These are phyloP conservation scores for Ooceraea biroi DNA, from an alignment of 1,140 invertebrate species.

Conservation along the genomic window DNA sequence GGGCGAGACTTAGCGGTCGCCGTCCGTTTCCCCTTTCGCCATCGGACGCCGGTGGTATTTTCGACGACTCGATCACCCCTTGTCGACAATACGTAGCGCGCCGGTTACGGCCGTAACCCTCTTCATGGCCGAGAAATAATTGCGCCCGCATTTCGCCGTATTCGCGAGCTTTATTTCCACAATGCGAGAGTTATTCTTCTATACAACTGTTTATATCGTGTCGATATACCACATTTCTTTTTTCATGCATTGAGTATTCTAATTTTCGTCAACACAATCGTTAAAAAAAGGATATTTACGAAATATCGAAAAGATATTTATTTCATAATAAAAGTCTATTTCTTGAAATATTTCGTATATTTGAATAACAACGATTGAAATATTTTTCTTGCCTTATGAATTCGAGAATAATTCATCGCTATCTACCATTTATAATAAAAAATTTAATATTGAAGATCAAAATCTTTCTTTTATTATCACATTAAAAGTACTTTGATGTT, in stretches of 20 bases:
- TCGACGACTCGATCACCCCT: conserved; percentile 10
- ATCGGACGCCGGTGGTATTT: conserved; percentile 24
- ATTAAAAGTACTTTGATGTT: no score
- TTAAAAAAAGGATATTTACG: neutral
- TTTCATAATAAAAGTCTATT: neutral
- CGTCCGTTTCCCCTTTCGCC: neutral
- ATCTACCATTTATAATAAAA: no score
- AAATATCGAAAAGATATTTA: neutral
- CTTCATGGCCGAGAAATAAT: conserved; percentile 40
- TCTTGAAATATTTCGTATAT: neutral
- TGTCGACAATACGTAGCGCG: conserved; percentile 20
- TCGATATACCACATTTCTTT: neutral
- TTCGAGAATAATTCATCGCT: no score
- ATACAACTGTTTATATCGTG: conserved; percentile 20
- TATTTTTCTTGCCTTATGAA: no score
- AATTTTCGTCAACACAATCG: neutral
- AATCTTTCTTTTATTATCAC: no score
- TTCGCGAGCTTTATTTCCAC: conserved; percentile 27
- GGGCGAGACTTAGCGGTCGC: neutral
- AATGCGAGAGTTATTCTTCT: conserved; percentile 18
- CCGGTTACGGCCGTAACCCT: conserved; percentile 27
- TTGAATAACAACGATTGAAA: no score
- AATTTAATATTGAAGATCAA: no score
- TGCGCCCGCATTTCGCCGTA: conserved; percentile 19
- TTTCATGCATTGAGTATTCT: neutral